A percentile compares a stretch with the other conserved stretches of the same genome.
Evolutionary conservation across 2,888 invertebrate species (phyloP).

Genomic region (Sipunculus nudus): DNA sequence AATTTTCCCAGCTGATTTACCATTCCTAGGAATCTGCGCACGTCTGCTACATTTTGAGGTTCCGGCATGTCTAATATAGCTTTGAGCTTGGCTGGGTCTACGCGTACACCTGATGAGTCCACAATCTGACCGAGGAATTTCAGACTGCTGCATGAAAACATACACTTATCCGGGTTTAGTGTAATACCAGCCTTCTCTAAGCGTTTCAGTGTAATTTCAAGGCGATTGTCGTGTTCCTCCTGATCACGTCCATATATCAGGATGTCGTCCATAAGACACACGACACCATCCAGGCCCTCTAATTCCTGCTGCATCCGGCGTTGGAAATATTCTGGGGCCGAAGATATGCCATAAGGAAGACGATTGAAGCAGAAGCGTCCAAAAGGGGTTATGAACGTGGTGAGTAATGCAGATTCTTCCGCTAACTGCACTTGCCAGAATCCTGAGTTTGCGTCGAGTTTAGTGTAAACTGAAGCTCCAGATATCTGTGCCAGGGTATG

Average conservation of each 20-base stretch:
- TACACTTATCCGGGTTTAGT: slow-evolving; percentile 10
- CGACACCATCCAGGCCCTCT: slow-evolving; percentile 47
- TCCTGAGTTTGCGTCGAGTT: slow-evolving; percentile 33
- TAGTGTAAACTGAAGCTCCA: slow-evolving; percentile 25
- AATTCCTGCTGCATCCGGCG: slow-evolving; percentile 61
- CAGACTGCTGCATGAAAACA: slow-evolving; percentile 1
- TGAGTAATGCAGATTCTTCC: slow-evolving; percentile 23
- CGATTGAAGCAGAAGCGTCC: slow-evolving; percentile 42
- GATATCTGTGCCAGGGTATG: slow-evolving; percentile 16
- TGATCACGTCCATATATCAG: slow-evolving; percentile 42
- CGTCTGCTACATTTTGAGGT: slow-evolving; percentile 9
- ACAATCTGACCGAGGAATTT: slow-evolving; percentile 15
- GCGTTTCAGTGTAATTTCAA: neutral
- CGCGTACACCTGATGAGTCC: neutral
- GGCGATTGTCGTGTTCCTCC: slow-evolving; percentile 49
- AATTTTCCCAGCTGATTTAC: slow-evolving; percentile 16
- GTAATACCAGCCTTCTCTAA: slow-evolving; percentile 6
- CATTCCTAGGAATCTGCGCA: slow-evolving; percentile 14
- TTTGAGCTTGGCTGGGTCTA: neutral
- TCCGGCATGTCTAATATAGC: slow-evolving; percentile 4
- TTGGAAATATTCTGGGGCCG: slow-evolving; percentile 66
- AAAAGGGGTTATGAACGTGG: slow-evolving; percentile 46
- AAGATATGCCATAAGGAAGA: slow-evolving; percentile 46
- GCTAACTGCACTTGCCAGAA: slow-evolving; percentile 30
- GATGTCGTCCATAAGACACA: slow-evolving; percentile 61